Evolutionary conservation across 2,113 vertebrate species (phyloP), one percentile per base, ranked within the genome.

Genomic region (Penelope pileata): DNA sequence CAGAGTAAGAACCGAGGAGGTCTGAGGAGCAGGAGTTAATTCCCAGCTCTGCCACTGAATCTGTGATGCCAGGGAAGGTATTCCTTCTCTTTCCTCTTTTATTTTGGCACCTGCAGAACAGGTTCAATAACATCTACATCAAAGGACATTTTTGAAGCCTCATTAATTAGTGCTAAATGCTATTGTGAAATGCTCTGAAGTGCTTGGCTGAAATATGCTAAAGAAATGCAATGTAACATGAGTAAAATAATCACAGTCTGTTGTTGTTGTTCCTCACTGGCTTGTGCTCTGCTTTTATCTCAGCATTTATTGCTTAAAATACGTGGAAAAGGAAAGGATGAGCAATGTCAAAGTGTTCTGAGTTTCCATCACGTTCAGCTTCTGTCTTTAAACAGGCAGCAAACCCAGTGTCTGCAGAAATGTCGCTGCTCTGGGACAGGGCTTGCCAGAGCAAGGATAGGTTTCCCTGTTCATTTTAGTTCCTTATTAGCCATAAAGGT

Each of bases 101-200:
- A 9, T 74, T 90, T 56, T 56, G 43, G 27, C 56, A 38, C 73
- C 63, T 90, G 45, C 75, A 51, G 47, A 80, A 9, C n/a, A 48
- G 59, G 43, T 62, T 91, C 80, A 74, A 58, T 79, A 85, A 80
- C 43, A 43, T 73, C 86, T 77, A 63, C 63, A 47, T 91, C 63
- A 63, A 34, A 88, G 51, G 43, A 8, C 69, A 19, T 73, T 93
- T 93, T 22, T 77, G 75, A 78, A 51, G 59, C 83, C 64, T 94
- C 32, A 9, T 80, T 90, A 93, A 88, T 87, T 91, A 94, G 58
- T 74, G 54, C 36, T 63, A 45, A 91, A 87, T 51, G 40, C 79
- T 73, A 1, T 32, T 86, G 32, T 88, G 83, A 91, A 88, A 67
- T 38, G 38, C 60, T 86, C 59, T 47, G 72, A 77, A 83, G 68